Evolutionary conservation across 2,888 invertebrate genomes (phyloP), one percentile per base, ranked within the genome.

Genomic region (Glaucopsyche alexis): DNA sequence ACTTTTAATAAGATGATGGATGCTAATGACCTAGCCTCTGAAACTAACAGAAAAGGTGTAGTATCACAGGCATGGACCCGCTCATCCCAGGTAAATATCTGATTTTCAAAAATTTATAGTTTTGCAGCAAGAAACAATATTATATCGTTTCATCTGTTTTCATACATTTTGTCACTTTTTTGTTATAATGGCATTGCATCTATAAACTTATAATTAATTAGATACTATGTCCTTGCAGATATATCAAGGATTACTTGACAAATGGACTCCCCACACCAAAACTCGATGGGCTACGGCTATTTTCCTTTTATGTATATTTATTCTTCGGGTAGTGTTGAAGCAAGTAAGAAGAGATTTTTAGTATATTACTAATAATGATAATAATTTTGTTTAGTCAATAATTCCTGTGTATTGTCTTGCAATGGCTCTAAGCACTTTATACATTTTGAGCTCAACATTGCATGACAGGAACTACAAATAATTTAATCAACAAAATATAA

Each of bases 171-270:
- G 42, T 42, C 8, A 42, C 42, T 42, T 42, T 42, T 42, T 42
- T 42, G 7, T 8, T 42, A 42, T 42, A 42, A 42, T 42, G 8
- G 42, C 8, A 8, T 42, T 8, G 42, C 42, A 42, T 6, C 8
- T 42, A 7, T 19, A 55, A 55, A 11, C 16, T 55, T 55, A 71
- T 40, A 13, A 8, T 49, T 47, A 14, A 67, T 71, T 19, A n/a
- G n/a, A n/a, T n/a, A 16, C 11, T 71, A n/a, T 19, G 60, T 73
- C 71, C 71, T 60, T 60, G 6, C 75, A 80, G 79, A 78, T 95
- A 83, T 97, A 97, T 90, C 97, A 98, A 94, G 96, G 96, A 83
- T 94, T 96, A 80, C 93, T 98, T 91, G 98, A 98, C 91, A 94
- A 95, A 85, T 97, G 97, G 95, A 98, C 98, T 80, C 98, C 98